Evolutionary conservation across 2,113 vertebrate species (phyloP).

Genomic region (Tachysurus fulvidraco): DNA sequence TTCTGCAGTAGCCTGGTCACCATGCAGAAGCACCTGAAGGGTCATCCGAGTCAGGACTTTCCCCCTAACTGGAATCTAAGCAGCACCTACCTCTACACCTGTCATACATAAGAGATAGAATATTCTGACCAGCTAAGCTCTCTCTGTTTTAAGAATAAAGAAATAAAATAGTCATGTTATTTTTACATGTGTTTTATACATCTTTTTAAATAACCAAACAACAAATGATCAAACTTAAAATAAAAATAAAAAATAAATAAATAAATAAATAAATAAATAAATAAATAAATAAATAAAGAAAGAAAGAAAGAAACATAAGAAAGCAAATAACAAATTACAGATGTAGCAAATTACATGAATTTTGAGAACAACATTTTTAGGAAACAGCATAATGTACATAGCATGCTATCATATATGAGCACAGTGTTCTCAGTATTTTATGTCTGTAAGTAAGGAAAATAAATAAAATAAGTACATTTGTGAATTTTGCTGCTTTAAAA

Average conservation of each 20-base stretch:
- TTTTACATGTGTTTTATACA: neutral
- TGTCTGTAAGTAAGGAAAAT: neutral
- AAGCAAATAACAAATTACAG: neutral
- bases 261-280: neutral
- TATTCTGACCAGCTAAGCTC: conserved; percentile 46
- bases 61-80: conserved; percentile 98
- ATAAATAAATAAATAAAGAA: neutral
- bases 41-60: conserved; percentile 94
- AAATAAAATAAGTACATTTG: neutral
- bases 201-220: too few species aligned
- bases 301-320: neutral
- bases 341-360: neutral
- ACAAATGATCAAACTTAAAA: too few species aligned
- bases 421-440: neutral
- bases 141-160: neutral
- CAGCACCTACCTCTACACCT: conserved; percentile 98
- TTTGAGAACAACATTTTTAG: neutral
- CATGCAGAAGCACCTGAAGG: conserved; percentile 99
- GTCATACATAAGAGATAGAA: conserved; percentile 79
- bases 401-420: neutral
- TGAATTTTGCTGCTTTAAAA: conserved; percentile 22
- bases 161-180: neutral
- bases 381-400: neutral
- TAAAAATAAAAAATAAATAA: too few species aligned
- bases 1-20: conserved; percentile 98